phyloP scores from a whole-genome alignment of 2,888 invertebrate species.

The Tenodera sinensis region DNA sequence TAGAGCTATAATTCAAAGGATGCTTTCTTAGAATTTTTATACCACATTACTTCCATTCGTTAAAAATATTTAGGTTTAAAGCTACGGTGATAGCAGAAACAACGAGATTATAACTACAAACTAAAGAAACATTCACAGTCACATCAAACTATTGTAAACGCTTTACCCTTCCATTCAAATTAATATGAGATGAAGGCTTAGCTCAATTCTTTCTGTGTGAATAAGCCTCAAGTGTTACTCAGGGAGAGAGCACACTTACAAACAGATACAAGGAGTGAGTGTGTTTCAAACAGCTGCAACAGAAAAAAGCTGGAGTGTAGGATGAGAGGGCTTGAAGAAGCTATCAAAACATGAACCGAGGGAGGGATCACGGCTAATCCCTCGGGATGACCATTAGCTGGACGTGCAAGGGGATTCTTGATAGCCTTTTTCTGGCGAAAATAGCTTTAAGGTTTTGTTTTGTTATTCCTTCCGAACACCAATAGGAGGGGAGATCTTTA shows the following conservation, averaged over 20 bases:
- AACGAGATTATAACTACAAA: too few species aligned
- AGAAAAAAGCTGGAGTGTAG: not conserved
- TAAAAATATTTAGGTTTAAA: too few species aligned
- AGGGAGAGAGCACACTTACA: not conserved
- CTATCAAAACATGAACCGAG: constrained; percentile 9
- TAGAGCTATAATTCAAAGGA: too few species aligned
- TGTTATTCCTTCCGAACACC: constrained; percentile 4
- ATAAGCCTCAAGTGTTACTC: not conserved
- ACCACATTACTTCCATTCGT: too few species aligned
- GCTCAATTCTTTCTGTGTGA: not conserved
- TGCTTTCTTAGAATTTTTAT: too few species aligned
- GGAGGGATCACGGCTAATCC: constrained; percentile 4
- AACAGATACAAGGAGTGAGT: not conserved
- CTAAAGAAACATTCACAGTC: too few species aligned
- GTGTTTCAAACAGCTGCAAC: not conserved
- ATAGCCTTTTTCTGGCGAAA: not conserved
- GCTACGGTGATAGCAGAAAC: too few species aligned
- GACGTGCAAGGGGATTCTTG: not conserved
- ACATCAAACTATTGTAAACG: not conserved
- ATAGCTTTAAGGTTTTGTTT: not conserved
- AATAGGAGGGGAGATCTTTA: not conserved
- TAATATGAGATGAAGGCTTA: not conserved
- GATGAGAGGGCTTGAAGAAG: constrained; percentile 12
- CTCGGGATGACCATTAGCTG: constrained; percentile 13
- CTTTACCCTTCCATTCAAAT: not conserved